Evolutionary conservation across 2,113 vertebrate species (phyloP).

Genomic region (Scomber scombrus): DNA sequence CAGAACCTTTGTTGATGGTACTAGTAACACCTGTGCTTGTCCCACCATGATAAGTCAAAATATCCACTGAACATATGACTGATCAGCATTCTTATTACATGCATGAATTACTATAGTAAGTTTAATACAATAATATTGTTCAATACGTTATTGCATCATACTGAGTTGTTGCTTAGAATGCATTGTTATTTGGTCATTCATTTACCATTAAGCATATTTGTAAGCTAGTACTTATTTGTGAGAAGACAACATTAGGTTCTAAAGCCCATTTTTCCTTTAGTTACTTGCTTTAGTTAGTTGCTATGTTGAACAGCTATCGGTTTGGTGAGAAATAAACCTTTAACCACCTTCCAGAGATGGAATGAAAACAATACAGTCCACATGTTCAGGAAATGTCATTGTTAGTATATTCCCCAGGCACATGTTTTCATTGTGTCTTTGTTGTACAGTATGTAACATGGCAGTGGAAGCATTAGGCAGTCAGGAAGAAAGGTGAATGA

Average conservation of each 20-base stretch:
- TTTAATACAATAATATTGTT: not conserved
- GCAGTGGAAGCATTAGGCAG: not conserved
- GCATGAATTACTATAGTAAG: not conserved
- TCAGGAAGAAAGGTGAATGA: not conserved
- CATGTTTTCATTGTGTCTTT: not conserved
- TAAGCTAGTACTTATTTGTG: too few relatives aligned
- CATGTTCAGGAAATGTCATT: not conserved
- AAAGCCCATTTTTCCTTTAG: too few relatives aligned
- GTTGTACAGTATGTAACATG: not conserved
- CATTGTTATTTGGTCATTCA: not conserved
- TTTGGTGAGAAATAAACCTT: not conserved
- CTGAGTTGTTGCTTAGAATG: slow-evolving; percentile 1
- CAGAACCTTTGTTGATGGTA: too few relatives aligned
- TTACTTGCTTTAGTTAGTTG: too few relatives aligned
- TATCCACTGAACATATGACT: not conserved
- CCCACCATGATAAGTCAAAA: not conserved
- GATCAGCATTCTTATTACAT: not conserved
- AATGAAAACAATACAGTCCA: not conserved
- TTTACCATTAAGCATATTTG: not conserved
- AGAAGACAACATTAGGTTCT: too few relatives aligned
- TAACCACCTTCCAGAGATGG: not conserved
- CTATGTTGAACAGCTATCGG: not conserved
- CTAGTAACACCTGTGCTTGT: too few relatives aligned
- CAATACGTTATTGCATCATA: not conserved
- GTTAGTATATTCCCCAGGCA: not conserved